Base-by-base conservation (phyloP, 2,797 vertebrate species). In the Heteromormyrus szaboi region DNA sequence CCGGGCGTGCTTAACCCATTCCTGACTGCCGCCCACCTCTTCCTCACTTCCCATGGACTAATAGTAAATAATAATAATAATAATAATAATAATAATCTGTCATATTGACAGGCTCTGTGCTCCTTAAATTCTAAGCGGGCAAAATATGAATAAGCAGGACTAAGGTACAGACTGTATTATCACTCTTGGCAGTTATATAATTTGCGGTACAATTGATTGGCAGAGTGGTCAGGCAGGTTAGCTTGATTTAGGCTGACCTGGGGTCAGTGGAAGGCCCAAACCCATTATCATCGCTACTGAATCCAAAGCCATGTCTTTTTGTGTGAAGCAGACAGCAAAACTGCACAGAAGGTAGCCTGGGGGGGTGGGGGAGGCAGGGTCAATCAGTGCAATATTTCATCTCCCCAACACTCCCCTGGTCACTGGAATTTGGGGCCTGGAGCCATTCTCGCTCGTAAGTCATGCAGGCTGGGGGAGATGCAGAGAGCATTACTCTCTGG, bases 1-100 rank as follows among this genome's bases (percentile, higher is more conserved):
- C 76, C 84, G 88, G 7, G 3, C 56, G 90, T 89, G 79, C 33
- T 92, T 91, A 41, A 53, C 65, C 88, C 89, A 68, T 51, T 29
- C 54, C 76, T 88, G 83, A 50, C 68, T 29, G 33, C 79, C 54
- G 85, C 41, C 22, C 46, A 7, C 29, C 44, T 50, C 25, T 56
- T 19, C 19, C 48, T 25, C 33, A 83, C 79, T 83, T 46, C 79
- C 19, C 6, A 48, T 48, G 14, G 41, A 50, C 44, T n/a, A 4
- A 50, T 48, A 83, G 1, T 19, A 19, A 5, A 54, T 65, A 65
- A 65, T 22, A 29, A 56, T 54, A 54, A 54, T 19, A 54, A 19
- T 54, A n/a, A 56, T 37, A 56, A 51, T 17, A 5, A 56, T n/a
- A n/a, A 62, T 29, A 29, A 65, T 65, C 54, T 59, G 22, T 65